A percentile compares a stretch with the other conserved stretches of the same genome.
Conservation (phyloP, 2,888 invertebrate species). For the Aquatica leii region DNA sequence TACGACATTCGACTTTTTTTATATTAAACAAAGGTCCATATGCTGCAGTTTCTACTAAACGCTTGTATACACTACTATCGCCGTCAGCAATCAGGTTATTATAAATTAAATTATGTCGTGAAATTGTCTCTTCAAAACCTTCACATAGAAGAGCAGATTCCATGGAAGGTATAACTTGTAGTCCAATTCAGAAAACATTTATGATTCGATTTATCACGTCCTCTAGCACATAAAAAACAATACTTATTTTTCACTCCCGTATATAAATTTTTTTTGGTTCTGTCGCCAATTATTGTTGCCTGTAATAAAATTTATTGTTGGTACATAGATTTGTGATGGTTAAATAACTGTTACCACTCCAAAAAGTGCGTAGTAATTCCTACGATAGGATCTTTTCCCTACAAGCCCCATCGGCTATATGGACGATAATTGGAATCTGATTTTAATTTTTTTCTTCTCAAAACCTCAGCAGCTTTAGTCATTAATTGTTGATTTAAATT, state of each 20-base stretch:
- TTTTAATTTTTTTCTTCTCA: background rate
- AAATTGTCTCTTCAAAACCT: background rate
- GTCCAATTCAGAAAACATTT: background rate
- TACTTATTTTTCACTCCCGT: background rate
- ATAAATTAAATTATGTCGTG: no score
- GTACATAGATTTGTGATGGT: background rate
- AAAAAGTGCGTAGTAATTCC: background rate
- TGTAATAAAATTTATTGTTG: background rate
- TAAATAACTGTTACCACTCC: background rate
- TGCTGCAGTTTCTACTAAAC: background rate
- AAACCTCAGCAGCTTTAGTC: background rate
- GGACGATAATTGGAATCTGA: background rate
- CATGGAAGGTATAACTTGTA: background rate
- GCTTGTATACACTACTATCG: background rate
- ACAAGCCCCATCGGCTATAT: background rate
- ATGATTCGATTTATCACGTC: background rate
- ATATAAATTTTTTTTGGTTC: background rate
- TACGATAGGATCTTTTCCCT: background rate
- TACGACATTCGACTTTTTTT: background rate
- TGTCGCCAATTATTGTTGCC: background rate
- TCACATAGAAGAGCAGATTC: background rate
- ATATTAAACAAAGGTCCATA: background rate
- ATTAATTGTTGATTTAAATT: background rate
- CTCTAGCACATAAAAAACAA: background rate
- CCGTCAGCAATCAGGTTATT: no score